Conservation (phyloP, 53 echinoderm and acorn worm genomes). For the Glandiceps talaboti region DNA sequence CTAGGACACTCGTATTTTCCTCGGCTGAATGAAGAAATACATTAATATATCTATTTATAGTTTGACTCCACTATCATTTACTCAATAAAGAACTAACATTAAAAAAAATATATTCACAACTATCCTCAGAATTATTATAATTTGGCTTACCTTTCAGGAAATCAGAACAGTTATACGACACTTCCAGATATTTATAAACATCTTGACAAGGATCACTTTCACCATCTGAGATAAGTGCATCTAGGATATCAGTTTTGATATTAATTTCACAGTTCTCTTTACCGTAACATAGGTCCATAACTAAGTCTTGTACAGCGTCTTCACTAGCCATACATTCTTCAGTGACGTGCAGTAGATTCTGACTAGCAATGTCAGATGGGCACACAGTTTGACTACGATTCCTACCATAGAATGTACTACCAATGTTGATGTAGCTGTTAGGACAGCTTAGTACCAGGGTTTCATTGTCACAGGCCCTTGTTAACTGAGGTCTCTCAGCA, state of each 20-base stretch:
- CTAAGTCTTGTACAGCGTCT: slow-evolving; percentile 16
- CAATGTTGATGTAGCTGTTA: slow-evolving; percentile 31
- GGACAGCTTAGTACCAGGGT: slow-evolving; percentile 36
- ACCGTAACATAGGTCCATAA: slow-evolving; percentile 24
- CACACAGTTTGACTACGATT: slow-evolving; percentile 27
- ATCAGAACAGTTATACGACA: slow-evolving; percentile 36
- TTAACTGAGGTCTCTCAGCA: slow-evolving; percentile 17
- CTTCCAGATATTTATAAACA: slow-evolving; percentile 60
- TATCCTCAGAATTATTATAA: background rate
- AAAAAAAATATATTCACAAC: too few species aligned
- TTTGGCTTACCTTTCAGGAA: slow-evolving; percentile 35
- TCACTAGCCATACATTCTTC: slow-evolving; percentile 24
- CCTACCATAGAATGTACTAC: slow-evolving; percentile 54
- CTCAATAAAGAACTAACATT: too few species aligned
- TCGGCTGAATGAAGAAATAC: too few species aligned
- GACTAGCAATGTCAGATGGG: slow-evolving; percentile 33
- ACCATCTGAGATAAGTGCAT: slow-evolving; percentile 8
- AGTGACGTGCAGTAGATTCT: slow-evolving; percentile 18
- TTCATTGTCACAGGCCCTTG: slow-evolving; percentile 48
- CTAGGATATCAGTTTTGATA: slow-evolving; percentile 38
- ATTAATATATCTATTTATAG: too few species aligned
- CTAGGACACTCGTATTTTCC: too few species aligned
- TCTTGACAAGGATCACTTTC: slow-evolving; percentile 40
- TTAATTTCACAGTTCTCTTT: slow-evolving; percentile 39
- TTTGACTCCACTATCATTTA: too few species aligned